These are phyloP conservation scores for Megalurothrips usitatus DNA, from an alignment of 2,888 invertebrate species.

Conservation along the genomic window DNA sequence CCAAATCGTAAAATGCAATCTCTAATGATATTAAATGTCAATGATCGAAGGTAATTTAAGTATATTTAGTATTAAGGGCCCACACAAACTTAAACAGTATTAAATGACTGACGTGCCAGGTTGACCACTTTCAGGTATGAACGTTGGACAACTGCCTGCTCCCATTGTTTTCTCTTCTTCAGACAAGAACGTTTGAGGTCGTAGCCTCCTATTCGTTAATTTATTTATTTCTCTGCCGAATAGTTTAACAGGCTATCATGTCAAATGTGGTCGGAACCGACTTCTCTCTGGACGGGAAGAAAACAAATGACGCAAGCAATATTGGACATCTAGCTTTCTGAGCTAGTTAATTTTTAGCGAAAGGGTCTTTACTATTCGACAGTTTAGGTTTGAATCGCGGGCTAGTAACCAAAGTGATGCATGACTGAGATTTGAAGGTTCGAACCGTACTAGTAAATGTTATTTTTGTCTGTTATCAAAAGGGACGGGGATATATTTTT, in stretches of 20 bases:
- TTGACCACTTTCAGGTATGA: neutral
- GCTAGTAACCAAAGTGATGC: constrained; percentile 24
- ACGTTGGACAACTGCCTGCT: neutral
- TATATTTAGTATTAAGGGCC: constrained; percentile 13
- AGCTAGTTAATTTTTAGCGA: neutral
- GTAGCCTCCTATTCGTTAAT: constrained; percentile 14
- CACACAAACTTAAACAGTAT: constrained; percentile 21
- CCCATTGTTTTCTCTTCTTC: constrained; percentile 16
- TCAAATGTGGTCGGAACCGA: neutral
- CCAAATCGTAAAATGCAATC: neutral
- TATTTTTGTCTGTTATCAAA: neutral
- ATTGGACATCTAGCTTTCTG: neutral
- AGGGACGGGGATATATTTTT: neutral
- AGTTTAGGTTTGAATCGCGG: constrained; percentile 24
- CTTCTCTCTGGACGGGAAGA: neutral
- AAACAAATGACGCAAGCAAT: neutral
- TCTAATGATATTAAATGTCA: constrained; percentile 19
- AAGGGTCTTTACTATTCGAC: neutral
- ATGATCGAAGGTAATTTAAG: neutral
- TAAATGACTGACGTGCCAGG: neutral
- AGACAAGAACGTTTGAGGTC: neutral
- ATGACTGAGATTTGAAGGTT: constrained; percentile 13
- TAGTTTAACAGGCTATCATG: constrained; percentile 16
- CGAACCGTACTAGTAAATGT: neutral
- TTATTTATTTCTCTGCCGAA: neutral